Evolutionary conservation across 2,888 invertebrate species (phyloP).

Genomic region (Globia sparganii): DNA sequence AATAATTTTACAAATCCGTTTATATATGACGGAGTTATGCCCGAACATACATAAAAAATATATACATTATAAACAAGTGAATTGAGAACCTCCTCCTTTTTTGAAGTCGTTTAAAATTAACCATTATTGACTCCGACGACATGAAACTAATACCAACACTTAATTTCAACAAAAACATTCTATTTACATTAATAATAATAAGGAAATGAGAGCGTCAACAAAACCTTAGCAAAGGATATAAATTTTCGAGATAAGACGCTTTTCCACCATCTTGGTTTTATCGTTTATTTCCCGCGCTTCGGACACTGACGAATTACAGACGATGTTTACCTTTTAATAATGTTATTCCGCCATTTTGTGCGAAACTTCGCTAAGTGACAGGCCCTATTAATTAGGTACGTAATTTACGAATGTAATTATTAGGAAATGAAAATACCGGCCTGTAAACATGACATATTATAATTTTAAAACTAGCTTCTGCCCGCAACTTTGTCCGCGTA

Average conservation of each 20-base stretch:
- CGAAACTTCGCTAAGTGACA: conserved; percentile 24
- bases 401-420: conserved; percentile 14
- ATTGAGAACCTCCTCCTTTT: no score
- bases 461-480: no score
- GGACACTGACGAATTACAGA: conserved; percentile 45
- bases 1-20: no score
- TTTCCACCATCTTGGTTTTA: conserved; percentile 45
- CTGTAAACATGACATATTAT: neutral
- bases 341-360: conserved; percentile 40
- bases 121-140: no score
- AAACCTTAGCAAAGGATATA: conserved; percentile 31
- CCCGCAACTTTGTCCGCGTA: no score
- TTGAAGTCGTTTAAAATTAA: no score
- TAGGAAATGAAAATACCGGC: neutral
- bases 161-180: conserved; percentile 9
- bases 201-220: conserved; percentile 19
- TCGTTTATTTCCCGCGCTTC: conserved; percentile 57
- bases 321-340: conserved; percentile 47
- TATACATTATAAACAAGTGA: no score
- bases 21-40: no score
- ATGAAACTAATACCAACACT: neutral
- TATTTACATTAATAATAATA: conserved; percentile 24
- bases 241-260: conserved; percentile 45
- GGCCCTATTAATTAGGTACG: conserved; percentile 22
- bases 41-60: no score